Evolutionary conservation across 2,888 invertebrate genomes (phyloP), one percentile per base, ranked within the genome.

Genomic region (Parnassius smintheus): DNA sequence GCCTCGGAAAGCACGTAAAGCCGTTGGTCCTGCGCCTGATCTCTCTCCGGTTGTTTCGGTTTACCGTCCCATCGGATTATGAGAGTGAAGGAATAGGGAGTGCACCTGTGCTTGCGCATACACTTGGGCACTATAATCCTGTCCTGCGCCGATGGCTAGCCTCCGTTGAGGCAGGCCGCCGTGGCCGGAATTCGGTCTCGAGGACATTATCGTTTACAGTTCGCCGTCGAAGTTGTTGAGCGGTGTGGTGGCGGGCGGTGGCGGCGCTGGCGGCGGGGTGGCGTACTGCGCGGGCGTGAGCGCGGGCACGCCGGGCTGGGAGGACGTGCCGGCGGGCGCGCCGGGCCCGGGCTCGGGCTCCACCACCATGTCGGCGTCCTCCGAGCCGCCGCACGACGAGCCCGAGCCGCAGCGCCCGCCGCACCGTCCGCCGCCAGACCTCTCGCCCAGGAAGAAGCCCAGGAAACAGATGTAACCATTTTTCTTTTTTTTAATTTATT

Each of bases 291-390:
- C 18, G 49, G 4, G n/a, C 48, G 13, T 48, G n/a, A 3, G 48
- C 48, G 48, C 9, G n/a, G 49, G 49, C 49, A 66, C 51, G 66
- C 76, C 56, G 12, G 83, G 83, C 0, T 84, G 85, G 85, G 84
- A 83, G 69, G 82, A 81, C 68, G 81, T 83, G 62, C 75, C 73
- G 18, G 53, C 69, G 56, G 64, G 73, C 69, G 56, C 72, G 61
- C 67, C 60, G 42, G 66, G 67, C 3, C 81, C 81, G 25, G 86
- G 86, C 12, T 93, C 90, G 7, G 97, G 97, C 9, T 97, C 97
- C 59, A 97, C 97, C 2, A 97, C 97, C 1, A 95, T 97, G 56
- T 97, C 97, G 9, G 97, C 97, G 0, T 95, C 96, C 25, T 96
- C 96, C 0, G 96, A 96, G 59, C 96, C 97, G 0, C 95, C 95